Conservation (phyloP, 2,888 invertebrate genomes). For the Caenorhabditis doughertyi region DNA sequence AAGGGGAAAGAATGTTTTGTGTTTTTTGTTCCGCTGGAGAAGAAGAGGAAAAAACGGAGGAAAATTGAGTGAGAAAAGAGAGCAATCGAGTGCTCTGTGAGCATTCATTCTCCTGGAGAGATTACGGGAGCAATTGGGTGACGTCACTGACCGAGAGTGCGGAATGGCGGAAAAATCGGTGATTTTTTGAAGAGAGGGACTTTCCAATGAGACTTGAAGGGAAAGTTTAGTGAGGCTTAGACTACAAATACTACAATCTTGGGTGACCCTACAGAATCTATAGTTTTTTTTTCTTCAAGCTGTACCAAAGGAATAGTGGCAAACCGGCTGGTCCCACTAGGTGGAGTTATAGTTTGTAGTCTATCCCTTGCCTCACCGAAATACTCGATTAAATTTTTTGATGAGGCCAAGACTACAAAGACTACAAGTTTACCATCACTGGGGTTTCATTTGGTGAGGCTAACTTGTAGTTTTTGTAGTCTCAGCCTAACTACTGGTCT, state of each 20-base stretch:
- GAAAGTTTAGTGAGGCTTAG: neutral
- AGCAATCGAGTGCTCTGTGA: conserved; percentile 10
- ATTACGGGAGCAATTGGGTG: neutral
- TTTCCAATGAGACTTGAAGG: neutral
- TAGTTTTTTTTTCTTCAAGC: no score
- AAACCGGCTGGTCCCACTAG: no score
- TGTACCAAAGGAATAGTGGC: no score
- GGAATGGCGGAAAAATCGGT: neutral
- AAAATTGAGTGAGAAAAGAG: neutral
- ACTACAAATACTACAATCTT: neutral
- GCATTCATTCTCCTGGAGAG: neutral
- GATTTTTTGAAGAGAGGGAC: conserved; percentile 3
- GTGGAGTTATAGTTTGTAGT: no score
- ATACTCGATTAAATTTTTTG: no score
- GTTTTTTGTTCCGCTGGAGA: conserved; percentile 2
- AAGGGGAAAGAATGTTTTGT: neutral
- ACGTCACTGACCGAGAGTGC: conserved; percentile 2
- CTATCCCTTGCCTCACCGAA: no score
- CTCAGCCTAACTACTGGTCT: no score
- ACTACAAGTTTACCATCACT: no score
- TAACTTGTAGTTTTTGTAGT: no score
- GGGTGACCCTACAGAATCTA: neutral
- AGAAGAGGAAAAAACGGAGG: neutral
- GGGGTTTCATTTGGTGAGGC: no score
- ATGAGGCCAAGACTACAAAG: no score